These are phyloP conservation scores for Lanius ludovicianus DNA, from an alignment of 2,113 vertebrate genomes.

Conservation along the genomic window DNA sequence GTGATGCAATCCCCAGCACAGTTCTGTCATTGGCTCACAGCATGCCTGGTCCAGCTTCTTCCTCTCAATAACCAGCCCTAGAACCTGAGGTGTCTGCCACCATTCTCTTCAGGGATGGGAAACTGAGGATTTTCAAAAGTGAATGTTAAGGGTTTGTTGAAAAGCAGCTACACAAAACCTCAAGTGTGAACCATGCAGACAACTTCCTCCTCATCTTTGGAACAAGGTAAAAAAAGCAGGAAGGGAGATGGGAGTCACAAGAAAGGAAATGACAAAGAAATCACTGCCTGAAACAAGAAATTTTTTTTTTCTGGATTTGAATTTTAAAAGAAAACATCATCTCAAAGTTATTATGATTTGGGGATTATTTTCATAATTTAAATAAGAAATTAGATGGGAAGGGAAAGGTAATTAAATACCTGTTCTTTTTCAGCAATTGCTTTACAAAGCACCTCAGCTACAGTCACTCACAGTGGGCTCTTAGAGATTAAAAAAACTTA, in stretches of 20 bases:
- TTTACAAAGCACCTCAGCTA: not conserved
- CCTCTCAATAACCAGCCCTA: not conserved
- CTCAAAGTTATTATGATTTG: not conserved
- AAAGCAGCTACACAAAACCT: not conserved
- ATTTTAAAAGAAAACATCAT: not conserved
- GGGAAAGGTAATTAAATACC: slow-evolving; percentile 8
- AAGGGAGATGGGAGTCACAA: not conserved
- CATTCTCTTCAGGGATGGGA: not conserved
- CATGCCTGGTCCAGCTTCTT: not conserved
- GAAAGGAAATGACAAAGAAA: not conserved
- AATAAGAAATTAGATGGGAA: not conserved
- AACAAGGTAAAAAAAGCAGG: not conserved
- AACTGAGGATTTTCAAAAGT: not conserved
- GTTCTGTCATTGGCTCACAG: not conserved
- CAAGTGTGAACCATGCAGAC: accelerated
- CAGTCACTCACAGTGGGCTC: not conserved
- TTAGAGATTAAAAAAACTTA: not conserved
- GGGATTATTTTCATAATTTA: not conserved
- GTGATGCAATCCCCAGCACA: not conserved
- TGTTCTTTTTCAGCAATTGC: not conserved
- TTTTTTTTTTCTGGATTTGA: not conserved
- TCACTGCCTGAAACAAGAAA: not conserved
- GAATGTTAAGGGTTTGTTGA: not conserved
- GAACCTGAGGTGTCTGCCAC: not conserved
- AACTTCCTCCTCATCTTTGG: not conserved